phyloP scores from a whole-genome alignment of 2,113 vertebrate species.

The Psammodynastes pulverulentus region DNA sequence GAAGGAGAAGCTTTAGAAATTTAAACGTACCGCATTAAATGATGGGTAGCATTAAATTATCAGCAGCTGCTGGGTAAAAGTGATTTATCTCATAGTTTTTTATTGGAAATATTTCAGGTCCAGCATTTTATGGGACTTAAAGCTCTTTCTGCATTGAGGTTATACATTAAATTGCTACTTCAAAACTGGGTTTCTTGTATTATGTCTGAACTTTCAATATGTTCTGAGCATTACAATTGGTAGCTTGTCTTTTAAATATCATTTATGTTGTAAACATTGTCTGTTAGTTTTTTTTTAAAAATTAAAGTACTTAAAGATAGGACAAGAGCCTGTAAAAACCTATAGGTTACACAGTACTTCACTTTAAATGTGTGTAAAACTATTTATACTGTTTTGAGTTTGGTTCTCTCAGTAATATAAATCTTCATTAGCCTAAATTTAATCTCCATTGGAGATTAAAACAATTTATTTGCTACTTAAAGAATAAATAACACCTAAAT shows the following conservation, averaged over 20 bases:
- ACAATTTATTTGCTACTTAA: neutral
- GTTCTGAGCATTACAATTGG: neutral
- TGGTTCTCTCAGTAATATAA: neutral
- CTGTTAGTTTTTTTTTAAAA: neutral
- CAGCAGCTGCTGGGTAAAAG: slow-evolving; percentile 41
- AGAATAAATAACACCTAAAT: neutral
- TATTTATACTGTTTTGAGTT: neutral
- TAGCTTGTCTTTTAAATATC: neutral
- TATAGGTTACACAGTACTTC: neutral
- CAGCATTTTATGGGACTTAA: slow-evolving; percentile 6
- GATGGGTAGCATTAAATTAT: slow-evolving; percentile 42
- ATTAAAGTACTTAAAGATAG: neutral
- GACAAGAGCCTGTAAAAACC: neutral
- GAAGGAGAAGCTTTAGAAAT: slow-evolving; percentile 52
- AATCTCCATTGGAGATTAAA: neutral
- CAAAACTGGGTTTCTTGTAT: neutral
- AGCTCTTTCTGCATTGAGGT: neutral
- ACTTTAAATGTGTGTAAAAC: neutral
- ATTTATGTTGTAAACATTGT: neutral
- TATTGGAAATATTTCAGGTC: slow-evolving; percentile 37
- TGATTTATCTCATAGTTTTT: slow-evolving; percentile 46
- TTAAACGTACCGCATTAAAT: slow-evolving; percentile 53
- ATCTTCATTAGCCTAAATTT: neutral
- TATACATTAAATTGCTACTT: neutral
- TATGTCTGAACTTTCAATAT: neutral